These are phyloP conservation scores for Anableps anableps DNA, from an alignment of 2,797 vertebrate species.

Conservation along the genomic window DNA sequence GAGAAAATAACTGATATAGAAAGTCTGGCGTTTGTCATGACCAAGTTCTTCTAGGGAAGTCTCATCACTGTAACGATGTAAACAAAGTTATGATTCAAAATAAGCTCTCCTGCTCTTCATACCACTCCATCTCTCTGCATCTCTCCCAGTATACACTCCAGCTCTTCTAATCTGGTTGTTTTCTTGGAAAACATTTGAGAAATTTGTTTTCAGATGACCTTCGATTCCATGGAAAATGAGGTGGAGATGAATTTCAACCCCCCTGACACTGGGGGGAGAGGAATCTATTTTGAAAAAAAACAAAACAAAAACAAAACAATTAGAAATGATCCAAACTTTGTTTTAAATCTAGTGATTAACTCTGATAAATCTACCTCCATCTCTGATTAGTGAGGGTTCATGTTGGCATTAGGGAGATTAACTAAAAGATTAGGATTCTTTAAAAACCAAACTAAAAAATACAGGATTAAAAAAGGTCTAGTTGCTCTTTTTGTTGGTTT, in stretches of 20 bases:
- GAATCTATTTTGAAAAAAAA: background rate
- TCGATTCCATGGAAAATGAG: background rate
- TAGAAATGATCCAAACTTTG: background rate
- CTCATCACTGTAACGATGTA: conserved; percentile 47
- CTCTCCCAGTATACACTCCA: background rate
- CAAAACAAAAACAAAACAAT: background rate
- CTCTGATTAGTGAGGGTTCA: conserved; percentile 42
- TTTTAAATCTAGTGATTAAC: background rate
- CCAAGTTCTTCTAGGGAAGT: conserved; percentile 48
- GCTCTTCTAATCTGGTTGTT: background rate
- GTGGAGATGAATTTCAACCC: background rate
- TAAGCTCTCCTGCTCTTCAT: conserved; percentile 15
- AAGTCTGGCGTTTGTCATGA: conserved; percentile 55
- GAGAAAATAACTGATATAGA: conserved; percentile 37
- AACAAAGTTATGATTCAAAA: conserved; percentile 64
- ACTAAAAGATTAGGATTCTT: conserved; percentile 65
- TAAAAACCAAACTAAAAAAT: conserved; percentile 30
- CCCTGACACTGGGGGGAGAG: background rate
- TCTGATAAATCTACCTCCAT: conserved; percentile 5
- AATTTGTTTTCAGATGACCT: background rate
- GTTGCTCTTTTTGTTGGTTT: background rate
- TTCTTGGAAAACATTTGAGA: background rate
- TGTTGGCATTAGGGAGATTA: conserved; percentile 58
- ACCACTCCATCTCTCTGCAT: background rate
- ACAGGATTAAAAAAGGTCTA: conserved; percentile 32